Percentiles rank a stretch among this genome's conserved stretches.
Evolutionary conservation across 2,113 vertebrate genomes (phyloP).

Genomic region (Hoplias malabaricus): DNA sequence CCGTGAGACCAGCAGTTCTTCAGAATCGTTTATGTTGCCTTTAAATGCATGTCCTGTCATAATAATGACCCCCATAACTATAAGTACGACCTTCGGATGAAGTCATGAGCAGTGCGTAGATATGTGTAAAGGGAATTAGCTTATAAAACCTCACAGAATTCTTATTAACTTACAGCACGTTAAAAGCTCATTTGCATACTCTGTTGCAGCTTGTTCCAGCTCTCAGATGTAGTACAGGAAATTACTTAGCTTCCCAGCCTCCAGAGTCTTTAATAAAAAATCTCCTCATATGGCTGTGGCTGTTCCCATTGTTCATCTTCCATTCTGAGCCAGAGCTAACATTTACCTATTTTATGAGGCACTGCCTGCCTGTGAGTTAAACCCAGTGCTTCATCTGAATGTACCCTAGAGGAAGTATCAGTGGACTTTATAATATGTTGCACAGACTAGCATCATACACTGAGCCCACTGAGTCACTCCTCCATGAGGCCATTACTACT

Average conservation of each 20-base stretch:
- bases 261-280: not conserved
- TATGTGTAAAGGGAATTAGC: not conserved
- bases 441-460: not conserved
- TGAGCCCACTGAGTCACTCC: not conserved
- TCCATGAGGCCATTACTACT: conserved; percentile 2
- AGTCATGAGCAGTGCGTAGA: not conserved
- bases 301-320: conserved; percentile 8
- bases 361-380: not conserved
- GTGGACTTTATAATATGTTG: not conserved
- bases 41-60: no score
- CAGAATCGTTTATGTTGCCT: no score
- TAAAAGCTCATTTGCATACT: conserved; percentile 10
- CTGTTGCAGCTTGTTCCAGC: not conserved
- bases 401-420: not conserved
- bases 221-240: not conserved
- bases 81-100: no score
- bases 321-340: not conserved
- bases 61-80: no score
- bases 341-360: conserved; percentile 7
- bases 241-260: not conserved
- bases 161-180: not conserved
- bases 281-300: not conserved
- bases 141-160: not conserved
- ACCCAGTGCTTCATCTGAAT: not conserved
- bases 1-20: no score